These are phyloP conservation scores for Antheraea assamensis DNA, from an alignment of 2,888 invertebrate species.

Conservation along the genomic window DNA sequence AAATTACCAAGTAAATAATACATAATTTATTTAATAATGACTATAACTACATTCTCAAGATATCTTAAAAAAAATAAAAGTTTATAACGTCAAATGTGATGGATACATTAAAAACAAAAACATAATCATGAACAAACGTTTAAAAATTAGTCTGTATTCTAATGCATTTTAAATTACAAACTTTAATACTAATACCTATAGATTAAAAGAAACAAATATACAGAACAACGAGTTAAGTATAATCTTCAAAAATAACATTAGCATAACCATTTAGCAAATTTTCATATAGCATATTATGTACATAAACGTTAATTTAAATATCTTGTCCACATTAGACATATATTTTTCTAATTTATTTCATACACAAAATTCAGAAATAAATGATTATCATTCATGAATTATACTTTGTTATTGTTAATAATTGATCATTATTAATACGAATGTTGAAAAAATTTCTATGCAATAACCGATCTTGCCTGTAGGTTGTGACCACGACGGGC, in stretches of 20 bases:
- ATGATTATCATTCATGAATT: not conserved
- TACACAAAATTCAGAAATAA: not conserved
- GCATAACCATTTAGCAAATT: not conserved
- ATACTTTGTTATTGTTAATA: not conserved
- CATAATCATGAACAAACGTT: not conserved
- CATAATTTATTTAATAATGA: too few species aligned
- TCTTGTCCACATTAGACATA: not conserved
- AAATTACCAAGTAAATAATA: too few species aligned
- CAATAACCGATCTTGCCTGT: constrained; percentile 44
- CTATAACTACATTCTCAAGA: too few species aligned
- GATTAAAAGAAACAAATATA: constrained; percentile 36
- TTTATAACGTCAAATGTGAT: not conserved
- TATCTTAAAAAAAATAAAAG: too few species aligned
- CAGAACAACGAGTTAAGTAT: constrained; percentile 46
- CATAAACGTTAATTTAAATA: not conserved
- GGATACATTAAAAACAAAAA: not conserved
- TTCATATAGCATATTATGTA: not conserved
- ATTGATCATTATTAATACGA: not conserved
- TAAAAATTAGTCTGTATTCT: not conserved
- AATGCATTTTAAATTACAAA: not conserved
- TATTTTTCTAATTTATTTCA: not conserved
- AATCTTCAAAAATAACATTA: constrained; percentile 26
- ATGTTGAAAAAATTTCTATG: not conserved
- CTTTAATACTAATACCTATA: not conserved
- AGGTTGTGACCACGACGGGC: constrained; percentile 45